Base-by-base conservation (phyloP, 2,113 vertebrate species). In the Otolemur garnettii region DNA sequence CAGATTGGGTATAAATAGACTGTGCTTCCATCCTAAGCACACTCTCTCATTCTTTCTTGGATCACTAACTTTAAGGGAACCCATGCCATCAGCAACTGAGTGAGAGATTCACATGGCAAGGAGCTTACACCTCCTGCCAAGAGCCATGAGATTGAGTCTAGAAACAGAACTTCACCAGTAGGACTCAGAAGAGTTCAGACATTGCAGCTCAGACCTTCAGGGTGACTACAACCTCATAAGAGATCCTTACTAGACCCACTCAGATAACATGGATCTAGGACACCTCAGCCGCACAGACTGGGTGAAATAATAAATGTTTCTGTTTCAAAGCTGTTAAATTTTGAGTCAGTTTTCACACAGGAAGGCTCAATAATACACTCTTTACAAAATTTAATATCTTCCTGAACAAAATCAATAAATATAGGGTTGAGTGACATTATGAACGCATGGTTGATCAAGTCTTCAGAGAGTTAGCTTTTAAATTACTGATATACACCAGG, bases 111-210 rank as follows among this genome's bases (percentile, higher is more conserved):
- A 4, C 33, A 7, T 18, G 26, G 9, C 14, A 28, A 64, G 79
- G 30, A 45, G 8, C 17, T 5, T 68, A 69, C 21, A 7, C n/a
- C 57, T 89, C 74, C 30, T 30, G 30, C 5, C 24, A 15, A 5
- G 1, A 57, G 28, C 30, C 22, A 2, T 2, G 5, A 13, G 3
- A 17, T 0, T 64, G 53, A 50, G 50, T 19, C 21, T 45, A 14
- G 66, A n/a, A 18, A 60, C 10, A 22, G 38, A 68, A 24, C 2
- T 17, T 59, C 38, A 5, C 19, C 53, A 75, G 45, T 30, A 60
- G 53, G 68, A 33, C 11, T 19, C 26, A 2, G 8, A 50, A 10
- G 8, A 14, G 6, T 14, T 4, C 78, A n/a, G n/a, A 69, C 19
- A 14, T 10, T 4, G 5, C 8, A 5, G 30, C 21, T 87, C 75